These are phyloP conservation scores for Knipowitschia caucasica DNA, from an alignment of 2,797 vertebrate species.

Conservation along the genomic window DNA sequence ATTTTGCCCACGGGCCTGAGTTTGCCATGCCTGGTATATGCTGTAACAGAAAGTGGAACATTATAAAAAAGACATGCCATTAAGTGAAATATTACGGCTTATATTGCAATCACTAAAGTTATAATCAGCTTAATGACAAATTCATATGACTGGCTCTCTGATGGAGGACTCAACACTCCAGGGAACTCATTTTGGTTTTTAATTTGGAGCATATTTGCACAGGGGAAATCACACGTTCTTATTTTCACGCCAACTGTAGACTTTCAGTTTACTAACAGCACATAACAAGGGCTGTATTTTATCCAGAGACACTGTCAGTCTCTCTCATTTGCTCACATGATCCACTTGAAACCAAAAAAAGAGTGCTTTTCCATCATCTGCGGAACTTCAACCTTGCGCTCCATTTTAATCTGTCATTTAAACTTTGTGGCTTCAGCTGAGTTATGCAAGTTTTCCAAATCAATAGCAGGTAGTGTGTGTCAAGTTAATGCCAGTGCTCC, in stretches of 20 bases:
- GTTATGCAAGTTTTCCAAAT: constrained; percentile 16
- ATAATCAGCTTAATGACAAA: constrained; percentile 70
- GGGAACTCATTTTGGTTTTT: constrained; percentile 70
- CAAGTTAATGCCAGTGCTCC: constrained; percentile 77
- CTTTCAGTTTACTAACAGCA: constrained; percentile 73
- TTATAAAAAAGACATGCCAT: constrained; percentile 32
- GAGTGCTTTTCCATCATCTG: not conserved
- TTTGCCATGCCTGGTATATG: too few species aligned
- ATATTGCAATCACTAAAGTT: constrained; percentile 41
- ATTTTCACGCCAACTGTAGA: constrained; percentile 35
- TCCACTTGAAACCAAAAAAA: not conserved
- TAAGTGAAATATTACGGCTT: constrained; percentile 39
- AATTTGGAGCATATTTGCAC: constrained; percentile 78
- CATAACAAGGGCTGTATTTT: constrained; percentile 22
- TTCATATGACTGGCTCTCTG: constrained; percentile 59
- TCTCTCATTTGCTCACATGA: not conserved
- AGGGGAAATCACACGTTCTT: constrained; percentile 73
- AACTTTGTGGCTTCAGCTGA: not conserved
- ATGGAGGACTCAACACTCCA: constrained; percentile 62
- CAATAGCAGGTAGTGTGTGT: constrained; percentile 64
- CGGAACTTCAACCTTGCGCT: not conserved
- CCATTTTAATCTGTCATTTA: not conserved
- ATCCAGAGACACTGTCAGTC: not conserved
- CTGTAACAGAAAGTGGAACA: constrained; percentile 29
- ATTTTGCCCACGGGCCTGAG: too few species aligned